These are phyloP conservation scores for Zosterops lateralis DNA, from an alignment of 2,113 vertebrate species.

Conservation along the genomic window DNA sequence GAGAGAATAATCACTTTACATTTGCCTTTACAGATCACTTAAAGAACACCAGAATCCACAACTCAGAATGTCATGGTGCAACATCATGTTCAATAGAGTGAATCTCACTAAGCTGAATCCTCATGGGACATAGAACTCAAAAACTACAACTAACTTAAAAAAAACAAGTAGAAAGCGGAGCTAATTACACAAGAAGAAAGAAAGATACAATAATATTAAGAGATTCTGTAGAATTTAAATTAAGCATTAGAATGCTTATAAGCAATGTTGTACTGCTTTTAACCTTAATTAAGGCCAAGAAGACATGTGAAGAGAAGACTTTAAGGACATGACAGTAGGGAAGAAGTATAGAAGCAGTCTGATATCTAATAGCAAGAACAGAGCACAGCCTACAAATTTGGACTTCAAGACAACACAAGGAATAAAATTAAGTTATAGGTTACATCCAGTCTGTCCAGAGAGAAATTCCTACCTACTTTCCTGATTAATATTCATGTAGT, in stretches of 20 bases:
- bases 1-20: background rate
- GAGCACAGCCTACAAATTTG: background rate
- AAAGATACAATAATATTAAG: background rate
- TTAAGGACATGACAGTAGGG: background rate
- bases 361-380: background rate
- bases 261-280: background rate
- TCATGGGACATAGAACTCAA: background rate
- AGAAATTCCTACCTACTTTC: background rate
- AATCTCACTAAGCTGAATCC: background rate
- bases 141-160: background rate
- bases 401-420: background rate
- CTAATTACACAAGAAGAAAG: background rate
- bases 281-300: background rate
- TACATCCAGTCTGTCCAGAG: background rate
- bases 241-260: background rate
- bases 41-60: background rate
- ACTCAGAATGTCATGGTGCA: background rate
- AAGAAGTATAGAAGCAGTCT: background rate
- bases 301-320: background rate
- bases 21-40: background rate
- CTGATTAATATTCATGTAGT: background rate
- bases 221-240: background rate
- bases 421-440: background rate
- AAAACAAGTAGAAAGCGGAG: background rate
- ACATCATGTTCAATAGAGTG: background rate